Conservation (phyloP, 2,113 vertebrate species). For the Oncorhynchus gorbuscha region DNA sequence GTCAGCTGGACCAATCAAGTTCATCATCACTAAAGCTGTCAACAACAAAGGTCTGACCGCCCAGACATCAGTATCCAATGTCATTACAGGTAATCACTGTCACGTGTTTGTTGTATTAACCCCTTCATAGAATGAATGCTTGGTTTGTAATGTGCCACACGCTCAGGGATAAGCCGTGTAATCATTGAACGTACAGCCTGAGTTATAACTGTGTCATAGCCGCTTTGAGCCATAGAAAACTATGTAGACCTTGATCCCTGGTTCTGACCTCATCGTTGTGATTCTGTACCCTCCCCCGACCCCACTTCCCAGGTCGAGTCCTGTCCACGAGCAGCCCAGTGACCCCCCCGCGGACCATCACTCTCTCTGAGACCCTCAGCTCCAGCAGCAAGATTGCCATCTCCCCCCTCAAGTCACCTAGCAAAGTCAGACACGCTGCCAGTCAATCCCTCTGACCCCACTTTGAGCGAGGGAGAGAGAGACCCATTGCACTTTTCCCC, state of each 20-base stretch:
- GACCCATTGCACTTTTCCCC: too few species aligned
- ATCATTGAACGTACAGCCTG: too few species aligned
- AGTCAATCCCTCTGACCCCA: too few species aligned
- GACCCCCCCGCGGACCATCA: conserved; percentile 87
- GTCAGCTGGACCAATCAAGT: conserved; percentile 90
- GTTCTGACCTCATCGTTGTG: neutral
- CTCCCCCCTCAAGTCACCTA: conserved; percentile 95
- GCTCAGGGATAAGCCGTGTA: neutral
- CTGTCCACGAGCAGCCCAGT: conserved; percentile 85
- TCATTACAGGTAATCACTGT: conserved; percentile 79
- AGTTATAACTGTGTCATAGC: neutral
- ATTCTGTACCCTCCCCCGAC: neutral
- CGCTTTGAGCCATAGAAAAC: neutral
- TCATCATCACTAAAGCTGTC: conserved; percentile 95
- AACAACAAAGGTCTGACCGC: conserved; percentile 90
- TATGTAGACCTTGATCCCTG: neutral
- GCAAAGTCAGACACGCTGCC: conserved; percentile 78
- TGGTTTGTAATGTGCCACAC: neutral
- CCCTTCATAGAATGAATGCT: too few species aligned
- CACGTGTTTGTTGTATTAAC: neutral
- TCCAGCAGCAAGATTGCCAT: conserved; percentile 95
- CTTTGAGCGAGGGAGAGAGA: too few species aligned
- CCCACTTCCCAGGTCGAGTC: conserved; percentile 79
- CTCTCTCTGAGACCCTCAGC: conserved; percentile 84
- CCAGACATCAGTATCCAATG: conserved; percentile 85